phyloP scores from a whole-genome alignment of 2,797 vertebrate genomes.

The Gymnothorax javanicus region DNA sequence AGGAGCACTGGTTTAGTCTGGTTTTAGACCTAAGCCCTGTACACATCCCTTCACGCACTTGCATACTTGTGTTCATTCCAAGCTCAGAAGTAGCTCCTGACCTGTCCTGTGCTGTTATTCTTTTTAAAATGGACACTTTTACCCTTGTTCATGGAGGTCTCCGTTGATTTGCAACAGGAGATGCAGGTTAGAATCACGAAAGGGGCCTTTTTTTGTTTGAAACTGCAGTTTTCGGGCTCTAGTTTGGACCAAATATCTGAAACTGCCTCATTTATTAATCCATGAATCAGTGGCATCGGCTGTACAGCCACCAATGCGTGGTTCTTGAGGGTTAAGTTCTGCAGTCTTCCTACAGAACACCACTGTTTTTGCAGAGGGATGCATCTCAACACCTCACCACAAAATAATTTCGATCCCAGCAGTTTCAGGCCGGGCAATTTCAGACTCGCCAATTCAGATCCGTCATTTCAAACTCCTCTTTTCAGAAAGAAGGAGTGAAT shows the following conservation, averaged over 20 bases:
- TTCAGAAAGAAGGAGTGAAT: not conserved
- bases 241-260: not conserved
- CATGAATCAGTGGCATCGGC: not conserved
- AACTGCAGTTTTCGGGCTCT: not conserved
- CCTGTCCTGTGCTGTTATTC: not conserved
- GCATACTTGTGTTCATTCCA: not conserved
- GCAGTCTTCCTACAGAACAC: not conserved
- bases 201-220: not conserved
- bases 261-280: not conserved
- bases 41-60: too few relatives aligned
- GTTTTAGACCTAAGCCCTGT: not conserved
- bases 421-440: not conserved
- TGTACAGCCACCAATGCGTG: not conserved
- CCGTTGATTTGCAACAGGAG: too few relatives aligned
- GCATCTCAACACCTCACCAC: not conserved
- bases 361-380: not conserved
- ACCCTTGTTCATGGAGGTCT: not conserved
- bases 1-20: not conserved
- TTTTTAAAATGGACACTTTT: not conserved
- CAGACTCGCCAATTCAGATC: not conserved
- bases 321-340: not conserved
- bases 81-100: not conserved
- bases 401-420: too few relatives aligned
- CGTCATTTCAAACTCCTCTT: not conserved
- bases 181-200: too few relatives aligned